Base-by-base conservation (phyloP, 2,888 invertebrate species). In the Synergus gifuensis region DNA sequence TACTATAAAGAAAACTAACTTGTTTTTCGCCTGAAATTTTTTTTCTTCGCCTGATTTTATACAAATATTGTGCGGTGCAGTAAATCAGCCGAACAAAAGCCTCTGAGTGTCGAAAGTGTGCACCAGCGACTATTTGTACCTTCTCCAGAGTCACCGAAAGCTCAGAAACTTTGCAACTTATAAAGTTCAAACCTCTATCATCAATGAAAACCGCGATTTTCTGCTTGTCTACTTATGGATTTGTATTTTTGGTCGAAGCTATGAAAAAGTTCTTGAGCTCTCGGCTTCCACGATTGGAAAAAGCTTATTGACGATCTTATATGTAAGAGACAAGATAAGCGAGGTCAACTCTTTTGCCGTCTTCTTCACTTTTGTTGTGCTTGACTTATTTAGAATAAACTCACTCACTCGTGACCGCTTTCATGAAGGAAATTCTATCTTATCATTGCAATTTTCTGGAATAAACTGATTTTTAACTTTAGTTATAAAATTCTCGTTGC, bases 71-170 rank as follows among this genome's bases (percentile, higher is more conserved):
- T 73, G 73, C 54, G 28, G 54, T 73, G 73, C 49, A 73, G 73
- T 73, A 36, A 73, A 73, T 40, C 73, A 73, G 49, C 49, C 49
- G 73, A 73, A 49, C 54, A 73, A 36, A 73, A 73, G 73, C 73
- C 9, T 40, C 73, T 40, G 36, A 73, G 49, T 73, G 54, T 54
- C 73, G 73, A 73, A 54, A 9, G 54, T 54, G 73, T 54, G 36
- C 73, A 73, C 49, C n/a, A 54, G 46, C 67, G 67, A 49, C 46
- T 46, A 18, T 46, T 69, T 69, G 46, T 69, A 14, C 46, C 22
- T 69, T 69, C 67, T 11, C 40, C 44, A 69, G 73, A 69, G 73
- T 54, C 73, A 36, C 16, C 54, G 73, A 36, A 54, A 73, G 73
- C 73, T 54, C 54, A 49, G 36, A 73, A 73, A 73, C 73, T 73